These are phyloP conservation scores for Zosterops pallidus DNA, from an alignment of 2,113 vertebrate genomes.

Conservation along the genomic window DNA sequence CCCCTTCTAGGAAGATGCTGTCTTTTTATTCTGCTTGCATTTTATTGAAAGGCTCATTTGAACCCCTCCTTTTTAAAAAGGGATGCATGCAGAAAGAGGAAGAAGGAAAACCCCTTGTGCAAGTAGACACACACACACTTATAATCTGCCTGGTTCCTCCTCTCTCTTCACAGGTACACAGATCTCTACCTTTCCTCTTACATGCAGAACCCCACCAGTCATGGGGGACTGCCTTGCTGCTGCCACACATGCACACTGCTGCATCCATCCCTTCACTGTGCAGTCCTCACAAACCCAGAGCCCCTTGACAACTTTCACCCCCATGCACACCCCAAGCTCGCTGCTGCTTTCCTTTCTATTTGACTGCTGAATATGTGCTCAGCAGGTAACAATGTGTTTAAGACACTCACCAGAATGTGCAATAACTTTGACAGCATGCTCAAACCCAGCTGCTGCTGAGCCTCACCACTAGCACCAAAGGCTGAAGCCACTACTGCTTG, in stretches of 20 bases:
- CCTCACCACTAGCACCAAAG: neutral
- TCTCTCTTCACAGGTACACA: neutral
- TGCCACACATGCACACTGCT: neutral
- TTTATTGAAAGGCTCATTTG: neutral
- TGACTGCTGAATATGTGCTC: conserved; percentile 25
- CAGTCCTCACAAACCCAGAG: accelerated
- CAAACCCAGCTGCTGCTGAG: neutral
- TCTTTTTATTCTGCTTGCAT: neutral
- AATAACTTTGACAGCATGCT: conserved; percentile 24
- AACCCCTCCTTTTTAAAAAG: neutral
- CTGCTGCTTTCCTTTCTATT: neutral
- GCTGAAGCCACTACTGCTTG: conserved; percentile 54
- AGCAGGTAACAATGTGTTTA: conserved; percentile 40
- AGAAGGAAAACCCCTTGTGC: neutral
- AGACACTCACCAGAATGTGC: conserved; percentile 35
- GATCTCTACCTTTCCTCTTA: neutral
- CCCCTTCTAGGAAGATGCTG: neutral
- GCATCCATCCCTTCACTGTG: accelerated
- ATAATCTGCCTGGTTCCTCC: neutral
- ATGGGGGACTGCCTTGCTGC: neutral
- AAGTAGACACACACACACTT: neutral
- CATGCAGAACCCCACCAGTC: accelerated
- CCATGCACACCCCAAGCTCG: accelerated
- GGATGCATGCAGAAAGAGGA: neutral
- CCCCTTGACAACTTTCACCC: neutral